phyloP scores from a whole-genome alignment of 64 coral and sea anemone species.

The Cladopsammia gracilis region DNA sequence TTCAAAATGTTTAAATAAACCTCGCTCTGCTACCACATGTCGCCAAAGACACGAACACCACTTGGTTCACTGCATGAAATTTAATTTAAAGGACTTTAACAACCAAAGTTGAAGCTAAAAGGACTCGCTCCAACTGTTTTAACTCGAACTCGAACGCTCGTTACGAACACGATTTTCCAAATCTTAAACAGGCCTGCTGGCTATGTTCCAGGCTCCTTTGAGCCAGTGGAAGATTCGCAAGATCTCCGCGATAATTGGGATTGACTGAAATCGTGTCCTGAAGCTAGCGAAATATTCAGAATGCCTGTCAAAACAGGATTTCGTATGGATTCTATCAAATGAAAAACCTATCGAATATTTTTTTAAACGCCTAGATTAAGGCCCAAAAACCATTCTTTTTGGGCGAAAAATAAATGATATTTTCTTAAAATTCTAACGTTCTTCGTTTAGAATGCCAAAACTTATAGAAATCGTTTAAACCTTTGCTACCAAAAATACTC shows the following conservation, averaged over 20 bases:
- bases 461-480: too few relatives aligned
- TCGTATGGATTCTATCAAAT: too few relatives aligned
- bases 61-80: background rate
- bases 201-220: background rate
- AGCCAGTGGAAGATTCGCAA: background rate
- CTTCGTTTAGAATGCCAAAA: too few relatives aligned
- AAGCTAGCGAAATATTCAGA: too few relatives aligned
- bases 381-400: too few relatives aligned
- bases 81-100: background rate
- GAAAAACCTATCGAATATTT: too few relatives aligned
- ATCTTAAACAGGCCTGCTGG: background rate
- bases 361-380: too few relatives aligned
- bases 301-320: too few relatives aligned
- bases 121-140: background rate
- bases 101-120: background rate
- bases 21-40: slow-evolving; percentile 11
- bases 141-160: background rate
- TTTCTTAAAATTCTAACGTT: too few relatives aligned
- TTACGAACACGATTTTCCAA: background rate
- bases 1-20: background rate
- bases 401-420: too few relatives aligned
- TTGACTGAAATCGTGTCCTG: too few relatives aligned
- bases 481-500: too few relatives aligned
- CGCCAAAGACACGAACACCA: background rate
- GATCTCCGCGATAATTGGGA: background rate